These are phyloP conservation scores for Malurus leucopterus DNA, from an alignment of 2,797 vertebrate species.

Conservation along the genomic window DNA sequence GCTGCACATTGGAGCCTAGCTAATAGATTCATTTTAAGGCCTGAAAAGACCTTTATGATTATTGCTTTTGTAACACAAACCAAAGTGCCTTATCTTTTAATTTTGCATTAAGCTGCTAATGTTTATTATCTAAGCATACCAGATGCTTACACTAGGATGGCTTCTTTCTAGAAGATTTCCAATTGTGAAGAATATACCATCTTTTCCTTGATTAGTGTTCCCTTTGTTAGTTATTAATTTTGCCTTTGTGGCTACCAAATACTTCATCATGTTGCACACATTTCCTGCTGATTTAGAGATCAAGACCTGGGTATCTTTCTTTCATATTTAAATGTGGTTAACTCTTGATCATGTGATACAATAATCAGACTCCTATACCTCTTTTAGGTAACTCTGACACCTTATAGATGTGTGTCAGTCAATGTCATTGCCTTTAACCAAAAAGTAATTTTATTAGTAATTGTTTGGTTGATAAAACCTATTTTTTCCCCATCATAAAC, in stretches of 20 bases:
- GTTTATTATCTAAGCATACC: background rate
- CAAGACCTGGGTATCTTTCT: background rate
- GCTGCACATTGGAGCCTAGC: background rate
- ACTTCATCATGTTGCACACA: background rate
- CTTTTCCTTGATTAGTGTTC: background rate
- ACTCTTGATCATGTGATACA: background rate
- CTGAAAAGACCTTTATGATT: conserved; percentile 6
- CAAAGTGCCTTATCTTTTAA: conserved; percentile 1
- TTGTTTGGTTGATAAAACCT: background rate
- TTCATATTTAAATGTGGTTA: background rate
- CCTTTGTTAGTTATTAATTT: background rate
- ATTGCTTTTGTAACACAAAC: background rate
- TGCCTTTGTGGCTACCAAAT: background rate
- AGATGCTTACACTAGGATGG: background rate
- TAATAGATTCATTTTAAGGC: conserved; percentile 2
- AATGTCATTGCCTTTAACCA: background rate
- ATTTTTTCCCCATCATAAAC: background rate
- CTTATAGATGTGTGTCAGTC: background rate
- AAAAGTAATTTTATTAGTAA: background rate
- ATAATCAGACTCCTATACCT: background rate
- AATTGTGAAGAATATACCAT: background rate
- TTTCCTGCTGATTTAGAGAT: background rate
- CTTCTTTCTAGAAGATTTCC: background rate
- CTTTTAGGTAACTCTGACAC: background rate
- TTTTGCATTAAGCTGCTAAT: conserved; percentile 36